phyloP scores from a whole-genome alignment of 2,888 invertebrate genomes.

The Philereme vetulata region DNA sequence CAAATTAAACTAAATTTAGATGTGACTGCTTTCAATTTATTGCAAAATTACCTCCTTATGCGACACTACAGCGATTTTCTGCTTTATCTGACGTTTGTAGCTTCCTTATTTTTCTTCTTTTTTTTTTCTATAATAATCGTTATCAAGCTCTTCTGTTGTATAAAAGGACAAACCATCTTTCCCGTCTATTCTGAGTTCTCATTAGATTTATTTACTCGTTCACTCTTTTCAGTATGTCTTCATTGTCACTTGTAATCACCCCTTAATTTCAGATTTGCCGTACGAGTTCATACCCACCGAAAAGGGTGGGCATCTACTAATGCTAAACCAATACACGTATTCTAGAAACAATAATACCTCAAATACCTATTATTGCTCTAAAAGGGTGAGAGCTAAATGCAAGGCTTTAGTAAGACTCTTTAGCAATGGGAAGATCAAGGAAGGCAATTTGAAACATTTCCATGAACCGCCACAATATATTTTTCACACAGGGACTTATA shows the following conservation, averaged over 20 bases:
- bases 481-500: background rate
- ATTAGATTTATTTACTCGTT: too few relatives aligned
- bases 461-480: constrained; percentile 30
- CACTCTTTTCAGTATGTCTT: too few relatives aligned
- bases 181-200: background rate
- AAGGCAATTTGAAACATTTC: constrained; percentile 20
- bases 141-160: background rate
- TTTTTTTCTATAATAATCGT: background rate
- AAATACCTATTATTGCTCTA: constrained; percentile 43
- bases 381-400: constrained; percentile 35
- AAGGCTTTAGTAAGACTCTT: constrained; percentile 42
- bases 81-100: too few relatives aligned
- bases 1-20: too few relatives aligned
- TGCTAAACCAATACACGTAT: constrained; percentile 43
- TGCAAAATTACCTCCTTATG: too few relatives aligned
- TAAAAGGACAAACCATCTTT: background rate
- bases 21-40: too few relatives aligned
- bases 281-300: constrained; percentile 42
- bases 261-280: constrained; percentile 8
- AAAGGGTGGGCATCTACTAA: constrained; percentile 38
- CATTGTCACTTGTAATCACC: too few relatives aligned
- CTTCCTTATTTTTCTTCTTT: too few relatives aligned
- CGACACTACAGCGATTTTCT: too few relatives aligned
- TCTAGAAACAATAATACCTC: constrained; percentile 35
- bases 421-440: constrained; percentile 23